phyloP scores from a whole-genome alignment of 2,113 vertebrate species.

The Hydropotes inermis region DNA sequence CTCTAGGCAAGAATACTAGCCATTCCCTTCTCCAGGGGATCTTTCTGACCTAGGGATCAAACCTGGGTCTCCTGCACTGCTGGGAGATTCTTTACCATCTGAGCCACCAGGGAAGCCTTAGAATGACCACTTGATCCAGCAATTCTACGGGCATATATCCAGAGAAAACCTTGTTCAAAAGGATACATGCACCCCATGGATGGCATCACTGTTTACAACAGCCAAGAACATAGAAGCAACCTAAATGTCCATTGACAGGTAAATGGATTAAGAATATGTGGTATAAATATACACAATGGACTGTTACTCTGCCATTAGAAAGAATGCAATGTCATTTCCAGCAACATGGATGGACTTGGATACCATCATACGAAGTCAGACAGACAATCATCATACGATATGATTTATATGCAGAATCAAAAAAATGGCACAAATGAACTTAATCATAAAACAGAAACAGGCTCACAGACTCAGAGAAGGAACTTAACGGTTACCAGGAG shows the following conservation, averaged over 20 bases:
- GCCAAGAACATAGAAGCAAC: not conserved
- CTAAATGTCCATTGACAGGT: not conserved
- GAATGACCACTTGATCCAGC: not conserved
- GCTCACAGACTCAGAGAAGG: not conserved
- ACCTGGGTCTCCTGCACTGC: not conserved
- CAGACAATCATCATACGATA: not conserved
- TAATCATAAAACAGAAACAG: not conserved
- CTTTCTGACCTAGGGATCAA: not conserved
- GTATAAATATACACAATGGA: rapidly evolving
- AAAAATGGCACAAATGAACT: not conserved
- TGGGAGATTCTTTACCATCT: not conserved
- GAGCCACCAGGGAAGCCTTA: not conserved
- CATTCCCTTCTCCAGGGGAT: not conserved
- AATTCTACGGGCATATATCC: not conserved
- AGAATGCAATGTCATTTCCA: not conserved
- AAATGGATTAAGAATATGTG: not conserved
- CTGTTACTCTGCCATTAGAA: too few relatives aligned
- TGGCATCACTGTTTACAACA: not conserved
- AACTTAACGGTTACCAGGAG: not conserved
- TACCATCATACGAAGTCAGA: not conserved
- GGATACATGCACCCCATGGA: not conserved
- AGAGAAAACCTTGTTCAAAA: not conserved
- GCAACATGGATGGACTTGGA: not conserved
- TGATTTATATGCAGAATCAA: not conserved
- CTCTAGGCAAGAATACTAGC: not conserved